These are phyloP conservation scores for Phoebastria nigripes DNA, from an alignment of 2,797 vertebrate species.

Conservation along the genomic window DNA sequence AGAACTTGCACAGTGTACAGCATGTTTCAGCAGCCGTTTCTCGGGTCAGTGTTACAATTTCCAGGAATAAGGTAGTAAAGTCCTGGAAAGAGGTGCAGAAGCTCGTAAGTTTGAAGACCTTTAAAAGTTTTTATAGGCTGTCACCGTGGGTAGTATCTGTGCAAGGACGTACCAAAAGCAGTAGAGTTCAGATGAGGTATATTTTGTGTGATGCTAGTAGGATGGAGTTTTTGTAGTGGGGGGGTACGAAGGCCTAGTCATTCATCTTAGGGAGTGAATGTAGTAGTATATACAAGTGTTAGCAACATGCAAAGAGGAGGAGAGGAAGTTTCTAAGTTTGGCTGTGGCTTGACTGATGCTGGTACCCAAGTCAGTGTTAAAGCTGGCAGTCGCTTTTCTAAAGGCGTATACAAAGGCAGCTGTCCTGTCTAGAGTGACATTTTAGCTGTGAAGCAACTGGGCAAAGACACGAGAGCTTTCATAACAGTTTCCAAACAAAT, in stretches of 20 bases:
- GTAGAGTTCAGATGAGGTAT: background rate
- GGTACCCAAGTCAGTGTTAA: background rate
- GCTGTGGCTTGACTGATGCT: background rate
- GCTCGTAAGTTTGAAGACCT: background rate
- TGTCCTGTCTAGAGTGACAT: background rate
- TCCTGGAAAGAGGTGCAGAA: background rate
- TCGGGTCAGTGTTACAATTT: slow-evolving; percentile 3
- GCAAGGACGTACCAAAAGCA: background rate
- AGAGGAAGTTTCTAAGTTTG: background rate
- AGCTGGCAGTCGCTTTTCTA: background rate
- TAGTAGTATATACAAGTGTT: background rate
- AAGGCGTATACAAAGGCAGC: background rate
- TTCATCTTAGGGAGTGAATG: background rate
- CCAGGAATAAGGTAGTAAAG: slow-evolving; percentile 21
- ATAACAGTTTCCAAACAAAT: background rate
- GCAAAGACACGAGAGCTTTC: background rate
- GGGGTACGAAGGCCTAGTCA: background rate
- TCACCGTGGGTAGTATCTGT: background rate
- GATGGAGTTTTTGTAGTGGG: background rate
- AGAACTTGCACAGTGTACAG: background rate
- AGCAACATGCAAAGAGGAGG: background rate
- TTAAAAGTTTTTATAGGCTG: slow-evolving; percentile 19
- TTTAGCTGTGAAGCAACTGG: background rate
- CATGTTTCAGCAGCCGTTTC: slow-evolving; percentile 46
- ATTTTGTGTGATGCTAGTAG: background rate